Evolutionary conservation across 2,888 invertebrate species (phyloP).

Genomic region (Apantesis nais): DNA sequence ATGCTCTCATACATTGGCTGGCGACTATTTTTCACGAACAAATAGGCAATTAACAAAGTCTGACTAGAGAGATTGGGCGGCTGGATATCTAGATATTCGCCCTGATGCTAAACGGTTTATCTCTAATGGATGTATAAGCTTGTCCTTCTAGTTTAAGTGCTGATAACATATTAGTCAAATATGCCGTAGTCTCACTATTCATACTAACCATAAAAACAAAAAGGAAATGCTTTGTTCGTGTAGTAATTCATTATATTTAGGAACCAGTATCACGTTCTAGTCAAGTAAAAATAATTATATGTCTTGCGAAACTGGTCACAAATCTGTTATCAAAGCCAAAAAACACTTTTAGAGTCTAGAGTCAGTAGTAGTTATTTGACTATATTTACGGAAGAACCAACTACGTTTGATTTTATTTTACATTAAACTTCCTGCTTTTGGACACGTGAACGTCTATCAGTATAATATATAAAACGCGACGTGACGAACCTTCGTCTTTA

Average conservation of each 20-base stretch:
- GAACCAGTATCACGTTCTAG: background rate
- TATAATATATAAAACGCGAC: constrained; percentile 37
- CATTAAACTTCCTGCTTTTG: constrained; percentile 48
- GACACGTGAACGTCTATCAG: constrained; percentile 45
- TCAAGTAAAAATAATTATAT: background rate
- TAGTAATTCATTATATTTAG: background rate
- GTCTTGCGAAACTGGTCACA: constrained; percentile 2
- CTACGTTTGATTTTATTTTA: constrained; percentile 37
- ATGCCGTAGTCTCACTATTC: background rate
- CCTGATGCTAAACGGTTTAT: background rate
- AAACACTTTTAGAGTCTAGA: constrained; percentile 17
- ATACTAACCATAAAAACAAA: background rate
- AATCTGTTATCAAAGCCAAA: constrained; percentile 4
- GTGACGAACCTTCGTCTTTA: constrained; percentile 44
- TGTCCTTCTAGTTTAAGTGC: constrained; percentile 1
- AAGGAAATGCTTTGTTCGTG: background rate
- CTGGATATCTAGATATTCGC: background rate
- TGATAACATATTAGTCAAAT: background rate
- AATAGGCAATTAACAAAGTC: background rate
- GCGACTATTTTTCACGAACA: background rate
- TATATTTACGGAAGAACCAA: constrained; percentile 34
- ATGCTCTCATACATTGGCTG: too few relatives aligned
- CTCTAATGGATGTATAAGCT: background rate
- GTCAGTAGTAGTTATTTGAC: background rate
- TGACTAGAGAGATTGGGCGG: background rate